A percentile compares a stretch with the other conserved stretches of the same genome.
phyloP scores from a whole-genome alignment of 2,113 vertebrate species.

The Sminthopsis crassicaudata region DNA sequence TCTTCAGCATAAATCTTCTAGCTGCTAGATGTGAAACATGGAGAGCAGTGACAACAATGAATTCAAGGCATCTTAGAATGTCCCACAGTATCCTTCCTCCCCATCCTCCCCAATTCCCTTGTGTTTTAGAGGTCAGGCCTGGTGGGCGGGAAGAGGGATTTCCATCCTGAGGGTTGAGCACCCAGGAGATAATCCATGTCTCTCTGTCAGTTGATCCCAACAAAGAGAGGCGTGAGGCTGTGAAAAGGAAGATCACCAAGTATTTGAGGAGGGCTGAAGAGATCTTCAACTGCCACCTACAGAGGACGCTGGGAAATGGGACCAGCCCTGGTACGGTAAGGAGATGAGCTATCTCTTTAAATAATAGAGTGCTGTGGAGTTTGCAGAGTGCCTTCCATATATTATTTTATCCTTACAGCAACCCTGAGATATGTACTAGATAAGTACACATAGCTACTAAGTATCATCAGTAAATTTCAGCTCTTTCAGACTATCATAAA shows the following conservation, averaged over 20 bases:
- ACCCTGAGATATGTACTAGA: not conserved
- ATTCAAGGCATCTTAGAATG: not conserved
- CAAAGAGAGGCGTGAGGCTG: slow-evolving; percentile 94
- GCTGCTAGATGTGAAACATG: not conserved
- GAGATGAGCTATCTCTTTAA: not conserved
- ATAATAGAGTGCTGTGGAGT: no score
- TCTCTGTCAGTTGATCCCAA: slow-evolving; percentile 92
- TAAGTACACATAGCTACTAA: not conserved
- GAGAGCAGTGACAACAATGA: not conserved
- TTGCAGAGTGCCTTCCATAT: not conserved
- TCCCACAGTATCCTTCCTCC: not conserved
- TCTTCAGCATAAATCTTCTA: not conserved
- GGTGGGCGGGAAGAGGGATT: not conserved
- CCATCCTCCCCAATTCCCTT: not conserved
- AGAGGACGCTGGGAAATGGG: slow-evolving; percentile 86
- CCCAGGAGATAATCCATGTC: not conserved
- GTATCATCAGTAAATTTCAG: not conserved
- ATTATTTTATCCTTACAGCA: not conserved
- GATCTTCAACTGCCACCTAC: slow-evolving; percentile 97
- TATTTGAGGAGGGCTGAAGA: slow-evolving; percentile 97
- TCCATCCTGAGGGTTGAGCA: not conserved
- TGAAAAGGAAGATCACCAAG: slow-evolving; percentile 96
- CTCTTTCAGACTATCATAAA: not conserved
- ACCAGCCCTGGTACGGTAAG: slow-evolving; percentile 86
- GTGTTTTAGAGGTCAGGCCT: not conserved